These are phyloP conservation scores for Timandra comae DNA, from an alignment of 2,888 invertebrate species.

Conservation along the genomic window DNA sequence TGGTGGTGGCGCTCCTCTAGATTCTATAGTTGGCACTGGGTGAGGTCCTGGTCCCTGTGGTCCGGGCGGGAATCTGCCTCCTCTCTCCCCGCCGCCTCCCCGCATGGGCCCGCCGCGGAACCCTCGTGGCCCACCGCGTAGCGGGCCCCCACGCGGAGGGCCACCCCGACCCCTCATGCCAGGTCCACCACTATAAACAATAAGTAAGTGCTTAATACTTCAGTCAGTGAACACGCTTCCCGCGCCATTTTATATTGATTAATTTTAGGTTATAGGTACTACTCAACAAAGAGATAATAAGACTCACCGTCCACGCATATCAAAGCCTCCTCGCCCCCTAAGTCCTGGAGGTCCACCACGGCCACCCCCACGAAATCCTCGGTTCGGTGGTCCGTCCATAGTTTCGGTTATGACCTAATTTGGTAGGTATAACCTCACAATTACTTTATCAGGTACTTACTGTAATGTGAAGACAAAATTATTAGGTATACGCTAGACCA, in stretches of 20 bases:
- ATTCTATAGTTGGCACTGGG: slow-evolving; percentile 68
- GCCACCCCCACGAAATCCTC: slow-evolving; percentile 65
- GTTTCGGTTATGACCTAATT: slow-evolving; percentile 1
- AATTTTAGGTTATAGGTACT: background rate
- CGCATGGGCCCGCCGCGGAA: slow-evolving; percentile 66
- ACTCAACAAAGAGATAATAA: too few relatives aligned
- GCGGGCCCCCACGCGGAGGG: slow-evolving; percentile 47
- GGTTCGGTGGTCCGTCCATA: slow-evolving; percentile 54
- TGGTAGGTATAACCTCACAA: background rate
- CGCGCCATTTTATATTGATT: background rate
- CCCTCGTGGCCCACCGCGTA: slow-evolving; percentile 60
- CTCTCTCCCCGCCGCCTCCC: slow-evolving; percentile 59
- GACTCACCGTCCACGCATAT: slow-evolving; percentile 66
- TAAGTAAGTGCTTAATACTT: slow-evolving; percentile 1
- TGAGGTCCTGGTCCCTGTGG: slow-evolving; percentile 70
- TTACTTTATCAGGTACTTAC: too few relatives aligned
- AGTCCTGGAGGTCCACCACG: slow-evolving; percentile 61
- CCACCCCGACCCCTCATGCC: slow-evolving; percentile 65
- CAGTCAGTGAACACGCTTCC: slow-evolving; percentile 3
- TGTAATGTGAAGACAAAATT: too few relatives aligned
- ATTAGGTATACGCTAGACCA: too few relatives aligned
- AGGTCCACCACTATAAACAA: slow-evolving; percentile 43
- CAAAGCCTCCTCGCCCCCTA: slow-evolving; percentile 63
- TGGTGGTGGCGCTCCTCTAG: slow-evolving; percentile 55
- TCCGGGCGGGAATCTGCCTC: slow-evolving; percentile 63